phyloP scores from a whole-genome alignment of 1,140 invertebrate genomes.

The Pseudomyrmex pallidus region DNA sequence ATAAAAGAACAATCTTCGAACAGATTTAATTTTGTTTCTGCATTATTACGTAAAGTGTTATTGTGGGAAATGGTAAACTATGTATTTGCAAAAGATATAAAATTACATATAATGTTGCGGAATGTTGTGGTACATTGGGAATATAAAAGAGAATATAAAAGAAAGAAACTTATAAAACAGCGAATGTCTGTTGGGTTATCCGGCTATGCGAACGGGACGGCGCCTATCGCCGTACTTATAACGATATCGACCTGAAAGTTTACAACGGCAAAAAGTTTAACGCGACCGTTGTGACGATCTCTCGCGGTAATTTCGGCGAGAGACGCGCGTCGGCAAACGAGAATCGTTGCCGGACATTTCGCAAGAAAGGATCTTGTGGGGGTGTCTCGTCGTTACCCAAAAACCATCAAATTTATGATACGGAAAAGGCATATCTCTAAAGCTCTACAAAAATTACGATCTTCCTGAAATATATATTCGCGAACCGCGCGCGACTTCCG shows the following conservation, averaged over 20 bases:
- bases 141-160: neutral
- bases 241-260: slow-evolving; percentile 41
- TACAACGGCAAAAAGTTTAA: slow-evolving; percentile 26
- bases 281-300: slow-evolving; percentile 19
- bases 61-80: neutral
- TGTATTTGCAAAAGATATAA: neutral
- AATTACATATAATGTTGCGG: neutral
- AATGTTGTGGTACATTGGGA: too few species aligned
- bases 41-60: neutral
- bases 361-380: neutral
- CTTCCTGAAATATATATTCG: slow-evolving; percentile 6
- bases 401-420: slow-evolving; percentile 27
- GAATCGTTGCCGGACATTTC: slow-evolving; percentile 1
- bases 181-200: neutral
- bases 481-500: slow-evolving; percentile 28
- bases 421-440: neutral
- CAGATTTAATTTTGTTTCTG: neutral
- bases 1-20: too few species aligned
- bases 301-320: slow-evolving; percentile 24
- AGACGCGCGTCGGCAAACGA: neutral
- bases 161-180: neutral
- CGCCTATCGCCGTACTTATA: slow-evolving; percentile 29
- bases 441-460: slow-evolving; percentile 7
- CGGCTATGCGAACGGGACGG: neutral
- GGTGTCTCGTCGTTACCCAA: slow-evolving; percentile 18